phyloP scores from a whole-genome alignment of 2,113 vertebrate species.

The Cyrtonyx montezumae region DNA sequence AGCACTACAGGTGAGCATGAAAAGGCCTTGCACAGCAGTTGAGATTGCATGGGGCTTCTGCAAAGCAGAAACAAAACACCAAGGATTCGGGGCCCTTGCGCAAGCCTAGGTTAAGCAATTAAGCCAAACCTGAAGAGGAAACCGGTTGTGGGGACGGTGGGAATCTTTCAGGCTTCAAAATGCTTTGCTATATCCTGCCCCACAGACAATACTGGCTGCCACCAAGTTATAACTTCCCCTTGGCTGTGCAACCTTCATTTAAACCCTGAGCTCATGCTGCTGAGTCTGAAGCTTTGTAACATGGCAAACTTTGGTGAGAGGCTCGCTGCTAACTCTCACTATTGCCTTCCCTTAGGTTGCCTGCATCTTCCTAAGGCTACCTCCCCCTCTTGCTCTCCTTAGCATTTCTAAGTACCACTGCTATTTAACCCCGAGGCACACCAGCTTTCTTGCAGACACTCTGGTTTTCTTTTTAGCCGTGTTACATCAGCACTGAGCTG shows the following conservation, averaged over 20 bases:
- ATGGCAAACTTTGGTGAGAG: neutral
- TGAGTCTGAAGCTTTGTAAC: too few relatives aligned
- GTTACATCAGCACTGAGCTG: slow-evolving; percentile 7
- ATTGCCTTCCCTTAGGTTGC: neutral
- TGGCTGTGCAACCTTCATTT: too few relatives aligned
- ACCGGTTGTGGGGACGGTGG: neutral
- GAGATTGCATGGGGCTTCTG: neutral
- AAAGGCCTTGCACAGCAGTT: neutral
- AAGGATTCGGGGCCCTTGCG: neutral
- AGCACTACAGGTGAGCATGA: neutral
- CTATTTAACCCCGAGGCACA: neutral
- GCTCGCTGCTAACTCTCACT: neutral
- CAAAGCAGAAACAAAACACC: neutral
- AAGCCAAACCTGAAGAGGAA: neutral
- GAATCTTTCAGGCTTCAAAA: neutral
- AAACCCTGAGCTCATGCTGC: too few relatives aligned
- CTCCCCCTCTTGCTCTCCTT: neutral
- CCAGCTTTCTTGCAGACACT: neutral
- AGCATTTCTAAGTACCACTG: neutral
- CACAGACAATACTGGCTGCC: neutral
- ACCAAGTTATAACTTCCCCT: neutral
- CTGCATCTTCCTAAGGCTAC: neutral
- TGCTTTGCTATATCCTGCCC: neutral
- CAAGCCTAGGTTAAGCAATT: neutral
- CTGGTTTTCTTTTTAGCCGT: neutral